Percentiles rank a stretch among this genome's conserved stretches.
Evolutionary conservation across 2,888 invertebrate genomes (phyloP).

Genomic region (Clusia tigrina): DNA sequence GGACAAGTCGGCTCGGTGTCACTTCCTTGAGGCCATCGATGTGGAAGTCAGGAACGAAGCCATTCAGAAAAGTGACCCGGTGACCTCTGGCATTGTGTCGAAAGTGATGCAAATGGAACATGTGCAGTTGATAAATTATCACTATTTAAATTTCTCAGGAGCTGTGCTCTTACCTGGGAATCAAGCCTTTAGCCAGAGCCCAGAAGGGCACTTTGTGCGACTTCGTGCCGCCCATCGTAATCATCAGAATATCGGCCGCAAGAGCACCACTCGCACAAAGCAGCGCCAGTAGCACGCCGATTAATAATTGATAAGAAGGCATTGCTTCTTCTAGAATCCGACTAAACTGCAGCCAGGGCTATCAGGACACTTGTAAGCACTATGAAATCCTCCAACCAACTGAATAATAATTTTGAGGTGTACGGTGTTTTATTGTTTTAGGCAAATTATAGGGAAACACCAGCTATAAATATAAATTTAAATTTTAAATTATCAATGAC

Average conservation of each 20-base stretch:
- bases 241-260: slow-evolving; percentile 56
- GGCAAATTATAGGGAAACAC: slow-evolving; percentile 31
- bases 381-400: background rate
- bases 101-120: background rate
- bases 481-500: background rate
- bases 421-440: too few species aligned
- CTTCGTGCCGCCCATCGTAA: slow-evolving; percentile 82
- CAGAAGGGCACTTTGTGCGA: slow-evolving; percentile 83
- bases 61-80: slow-evolving; percentile 78
- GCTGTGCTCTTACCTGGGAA: slow-evolving; percentile 68
- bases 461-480: slow-evolving; percentile 11
- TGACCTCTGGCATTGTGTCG: slow-evolving; percentile 67
- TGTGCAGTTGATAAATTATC: background rate
- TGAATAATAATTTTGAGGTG: too few species aligned
- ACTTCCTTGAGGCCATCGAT: slow-evolving; percentile 74
- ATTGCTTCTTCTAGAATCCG: too few species aligned
- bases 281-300: background rate
- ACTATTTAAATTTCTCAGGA: background rate
- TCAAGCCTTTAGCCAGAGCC: slow-evolving; percentile 75
- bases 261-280: background rate
- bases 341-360: too few species aligned
- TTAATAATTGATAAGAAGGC: slow-evolving; percentile 31
- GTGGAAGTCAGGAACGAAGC: slow-evolving; percentile 76
- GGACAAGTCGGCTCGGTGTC: slow-evolving; percentile 73
- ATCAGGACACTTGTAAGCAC: background rate